A percentile compares a stretch with the other conserved stretches of the same genome.
Conservation (phyloP, 2,888 invertebrate genomes). For the Fragum fragum region DNA sequence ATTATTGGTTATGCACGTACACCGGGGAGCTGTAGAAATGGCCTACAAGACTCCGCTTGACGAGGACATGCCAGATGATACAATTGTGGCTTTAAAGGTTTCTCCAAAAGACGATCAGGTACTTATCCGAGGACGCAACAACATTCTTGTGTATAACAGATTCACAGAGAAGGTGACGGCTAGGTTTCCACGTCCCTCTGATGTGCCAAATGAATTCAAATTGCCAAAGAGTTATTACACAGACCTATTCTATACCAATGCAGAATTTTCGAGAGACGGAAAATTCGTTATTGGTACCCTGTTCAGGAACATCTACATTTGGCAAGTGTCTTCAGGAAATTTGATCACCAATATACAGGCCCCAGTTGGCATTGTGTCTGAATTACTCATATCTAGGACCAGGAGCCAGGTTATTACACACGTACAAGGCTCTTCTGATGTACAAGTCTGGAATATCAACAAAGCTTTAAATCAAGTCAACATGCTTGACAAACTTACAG, state of each 20-base stretch:
- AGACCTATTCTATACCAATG: constrained; percentile 80
- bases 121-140: constrained; percentile 73
- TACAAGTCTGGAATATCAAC: constrained; percentile 84
- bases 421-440: constrained; percentile 68
- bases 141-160: constrained; percentile 82
- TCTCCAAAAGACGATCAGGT: constrained; percentile 77
- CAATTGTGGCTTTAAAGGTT: constrained; percentile 69
- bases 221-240: constrained; percentile 81
- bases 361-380: constrained; percentile 83
- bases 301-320: constrained; percentile 85
- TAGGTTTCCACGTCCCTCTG: constrained; percentile 78
- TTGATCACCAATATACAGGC: constrained; percentile 82
- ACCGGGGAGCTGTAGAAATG: constrained; percentile 80
- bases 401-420: constrained; percentile 81
- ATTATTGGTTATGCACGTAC: constrained; percentile 80
- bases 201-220: constrained; percentile 84
- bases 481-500: constrained; percentile 82
- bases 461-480: constrained; percentile 81
- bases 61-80: constrained; percentile 73
- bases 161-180: constrained; percentile 77
- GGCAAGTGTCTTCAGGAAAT: constrained; percentile 77
- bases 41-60: constrained; percentile 80
- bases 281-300: constrained; percentile 82
- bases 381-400: constrained; percentile 76
- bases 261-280: constrained; percentile 83